Conservation (phyloP, 2,113 vertebrate genomes). For the Calonectris borealis region DNA sequence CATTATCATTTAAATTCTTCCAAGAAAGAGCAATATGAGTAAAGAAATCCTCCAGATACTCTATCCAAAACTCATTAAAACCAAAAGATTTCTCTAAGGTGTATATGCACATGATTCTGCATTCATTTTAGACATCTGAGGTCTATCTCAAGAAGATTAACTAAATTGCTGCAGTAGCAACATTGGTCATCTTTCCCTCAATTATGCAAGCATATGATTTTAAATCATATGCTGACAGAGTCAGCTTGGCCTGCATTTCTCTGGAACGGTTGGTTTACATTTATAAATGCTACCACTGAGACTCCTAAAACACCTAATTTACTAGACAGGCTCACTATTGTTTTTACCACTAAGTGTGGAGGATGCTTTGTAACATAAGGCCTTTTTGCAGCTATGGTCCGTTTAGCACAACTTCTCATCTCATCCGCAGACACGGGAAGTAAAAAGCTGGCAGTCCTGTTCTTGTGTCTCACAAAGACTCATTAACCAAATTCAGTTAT, state of each 20-base stretch:
- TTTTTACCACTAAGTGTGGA: neutral
- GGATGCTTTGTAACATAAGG: neutral
- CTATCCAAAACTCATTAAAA: neutral
- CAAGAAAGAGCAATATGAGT: neutral
- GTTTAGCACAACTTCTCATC: neutral
- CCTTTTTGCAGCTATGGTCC: neutral
- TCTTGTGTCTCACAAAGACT: neutral
- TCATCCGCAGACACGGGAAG: neutral
- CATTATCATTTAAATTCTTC: neutral
- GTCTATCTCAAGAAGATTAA: neutral
- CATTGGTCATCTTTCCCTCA: neutral
- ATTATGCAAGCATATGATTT: neutral
- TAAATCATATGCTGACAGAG: neutral
- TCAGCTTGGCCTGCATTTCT: neutral
- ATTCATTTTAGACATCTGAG: neutral
- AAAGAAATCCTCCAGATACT: neutral
- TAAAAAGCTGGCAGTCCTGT: neutral
- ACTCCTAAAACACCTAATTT: neutral
- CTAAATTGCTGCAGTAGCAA: neutral
- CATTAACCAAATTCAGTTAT: neutral
- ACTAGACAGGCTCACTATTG: neutral
- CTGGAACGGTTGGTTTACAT: neutral
- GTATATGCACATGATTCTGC: neutral
- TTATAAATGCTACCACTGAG: neutral
- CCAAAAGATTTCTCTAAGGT: neutral